These are phyloP conservation scores for Caenorhabditis latens DNA, from an alignment of 1,140 invertebrate genomes.

Conservation along the genomic window DNA sequence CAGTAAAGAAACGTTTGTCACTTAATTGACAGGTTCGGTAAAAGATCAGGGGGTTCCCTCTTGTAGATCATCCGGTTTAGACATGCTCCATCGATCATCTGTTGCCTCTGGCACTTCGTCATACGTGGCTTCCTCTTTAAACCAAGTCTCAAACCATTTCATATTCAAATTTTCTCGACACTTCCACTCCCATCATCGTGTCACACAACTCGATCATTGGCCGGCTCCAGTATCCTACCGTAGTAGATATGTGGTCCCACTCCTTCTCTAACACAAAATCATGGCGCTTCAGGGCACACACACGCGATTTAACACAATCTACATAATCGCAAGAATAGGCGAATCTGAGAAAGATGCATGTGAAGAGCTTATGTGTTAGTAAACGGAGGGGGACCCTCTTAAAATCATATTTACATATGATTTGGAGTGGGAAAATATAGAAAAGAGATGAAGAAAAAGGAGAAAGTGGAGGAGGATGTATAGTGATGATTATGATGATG, in stretches of 20 bases:
- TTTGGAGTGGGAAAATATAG: constrained; percentile 55
- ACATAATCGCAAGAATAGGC: constrained; percentile 52
- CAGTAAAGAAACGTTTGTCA: constrained; percentile 44
- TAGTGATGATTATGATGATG: constrained; percentile 56
- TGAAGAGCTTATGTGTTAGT: constrained; percentile 56
- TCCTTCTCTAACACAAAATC: background rate
- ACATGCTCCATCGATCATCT: background rate
- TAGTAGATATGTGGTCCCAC: constrained; percentile 25
- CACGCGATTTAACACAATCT: constrained; percentile 55
- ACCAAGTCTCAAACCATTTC: background rate
- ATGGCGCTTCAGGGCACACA: constrained; percentile 52
- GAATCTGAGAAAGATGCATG: constrained; percentile 50
- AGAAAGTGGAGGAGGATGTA: constrained; percentile 53
- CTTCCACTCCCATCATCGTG: background rate
- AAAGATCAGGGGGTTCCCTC: background rate
- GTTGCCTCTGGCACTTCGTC: no score
- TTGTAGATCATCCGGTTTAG: background rate
- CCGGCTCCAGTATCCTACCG: constrained; percentile 39
- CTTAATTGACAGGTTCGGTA: background rate
- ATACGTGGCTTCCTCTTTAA: no score
- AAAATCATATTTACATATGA: constrained; percentile 55
- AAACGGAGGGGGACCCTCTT: constrained; percentile 28
- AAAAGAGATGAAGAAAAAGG: background rate
- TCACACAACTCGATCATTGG: constrained; percentile 44
- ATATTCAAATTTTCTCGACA: background rate